Percentiles rank a stretch among this genome's conserved stretches.
phyloP scores from a whole-genome alignment of 2,113 vertebrate genomes.

The Oncorhynchus masou region DNA sequence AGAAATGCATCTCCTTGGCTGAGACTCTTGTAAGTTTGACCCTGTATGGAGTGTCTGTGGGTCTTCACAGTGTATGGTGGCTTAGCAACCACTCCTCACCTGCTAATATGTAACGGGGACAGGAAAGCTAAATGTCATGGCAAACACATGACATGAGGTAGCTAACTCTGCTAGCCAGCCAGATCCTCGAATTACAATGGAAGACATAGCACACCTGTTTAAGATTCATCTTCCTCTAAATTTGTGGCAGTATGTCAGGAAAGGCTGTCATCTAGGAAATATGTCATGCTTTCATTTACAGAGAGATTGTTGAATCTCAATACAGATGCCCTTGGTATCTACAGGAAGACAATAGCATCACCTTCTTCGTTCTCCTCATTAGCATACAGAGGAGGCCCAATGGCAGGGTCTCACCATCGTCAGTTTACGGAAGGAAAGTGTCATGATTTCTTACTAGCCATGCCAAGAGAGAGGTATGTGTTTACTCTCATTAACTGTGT shows the following conservation, averaged over 20 bases:
- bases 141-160: neutral
- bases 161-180: too few relatives aligned
- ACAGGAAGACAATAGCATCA: neutral
- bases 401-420: constrained; percentile 13
- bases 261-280: too few relatives aligned
- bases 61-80: neutral
- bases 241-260: neutral
- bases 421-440: too few relatives aligned
- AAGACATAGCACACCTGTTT: neutral
- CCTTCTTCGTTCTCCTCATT: neutral
- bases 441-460: neutral
- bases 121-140: neutral
- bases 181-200: too few relatives aligned
- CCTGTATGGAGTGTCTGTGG: neutral
- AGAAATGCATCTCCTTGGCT: neutral
- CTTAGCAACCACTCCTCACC: neutral
- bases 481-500: neutral
- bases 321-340: neutral
- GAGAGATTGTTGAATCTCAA: too few relatives aligned
- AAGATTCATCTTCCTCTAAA: neutral
- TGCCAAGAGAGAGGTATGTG: neutral
- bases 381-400: neutral
- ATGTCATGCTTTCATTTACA: too few relatives aligned
- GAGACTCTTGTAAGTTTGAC: neutral
- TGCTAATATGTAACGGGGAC: neutral